Evolutionary conservation across 2,113 vertebrate species (phyloP), one percentile per base, ranked within the genome.

Genomic region (Cyphomyrus plagiostoma): DNA sequence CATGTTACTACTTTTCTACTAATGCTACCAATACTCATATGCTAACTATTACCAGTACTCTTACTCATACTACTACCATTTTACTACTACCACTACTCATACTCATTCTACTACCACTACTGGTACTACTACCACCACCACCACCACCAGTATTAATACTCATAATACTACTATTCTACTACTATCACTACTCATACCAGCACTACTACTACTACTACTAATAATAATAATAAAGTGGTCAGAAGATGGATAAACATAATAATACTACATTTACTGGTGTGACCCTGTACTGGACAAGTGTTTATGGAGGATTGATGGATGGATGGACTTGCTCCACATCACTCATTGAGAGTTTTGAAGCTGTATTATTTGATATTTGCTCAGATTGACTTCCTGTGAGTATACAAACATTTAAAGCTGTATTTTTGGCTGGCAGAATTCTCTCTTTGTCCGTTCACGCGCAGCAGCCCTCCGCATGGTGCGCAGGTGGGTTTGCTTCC

Each of bases 271-370:
- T 85, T 49, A 23, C n/a, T 23, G 9, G n/a, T 10, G 0, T 49
- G 9, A 90, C 83, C 83, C 91, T 90, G 91, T 91, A 7, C 70
- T 77, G 30, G 30, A 39, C 13, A 13, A 77, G 70, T 39, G 70
- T 0, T 39, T 15, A 39, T 77, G 70, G 30, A 77, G 4, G 30
- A 77, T 6, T 62, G 56, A 62, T 92, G 86, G 92, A 93, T 90
- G 89, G 88, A 90, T 89, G 91, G 77, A 86, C 90, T 86, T 30
- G 23, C 83, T 77, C 70, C 30, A 39, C 26, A 19, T 39, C 70
- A 39, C 8, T 39, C 35, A 77, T 39, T 4, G 15, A 6, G 35
- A 35, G 45, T 49, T 48, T 46, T 23, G 82, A 48, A 11, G 21
- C 11, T 48, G 42, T 45, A 13, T 70, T 13, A 8, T 17, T 1